Conservation (phyloP, 64 coral and sea anemone species). For the Actinia tenebrosa region DNA sequence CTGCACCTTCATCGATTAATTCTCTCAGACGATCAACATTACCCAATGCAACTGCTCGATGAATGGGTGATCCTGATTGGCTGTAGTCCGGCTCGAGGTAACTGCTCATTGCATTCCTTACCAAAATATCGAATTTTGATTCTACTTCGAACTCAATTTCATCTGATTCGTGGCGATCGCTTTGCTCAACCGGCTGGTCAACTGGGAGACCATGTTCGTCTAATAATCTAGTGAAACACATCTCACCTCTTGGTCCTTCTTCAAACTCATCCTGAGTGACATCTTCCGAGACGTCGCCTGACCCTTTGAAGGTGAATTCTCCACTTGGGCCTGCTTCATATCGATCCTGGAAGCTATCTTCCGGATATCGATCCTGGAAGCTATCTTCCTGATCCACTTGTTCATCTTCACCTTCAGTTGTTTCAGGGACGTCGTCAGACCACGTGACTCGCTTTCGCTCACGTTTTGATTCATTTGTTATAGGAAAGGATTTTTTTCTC, state of each 20-base stretch:
- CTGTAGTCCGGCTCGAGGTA: constrained; percentile 18
- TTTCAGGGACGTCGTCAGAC: neutral
- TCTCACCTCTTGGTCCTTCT: neutral
- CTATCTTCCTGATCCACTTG: neutral
- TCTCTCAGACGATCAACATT: constrained; percentile 8
- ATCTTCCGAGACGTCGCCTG: neutral
- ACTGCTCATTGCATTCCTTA: constrained; percentile 6
- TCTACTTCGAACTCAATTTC: neutral
- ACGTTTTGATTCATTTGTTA: neutral
- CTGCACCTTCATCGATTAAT: constrained; percentile 29
- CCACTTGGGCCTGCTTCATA: neutral
- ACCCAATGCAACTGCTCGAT: constrained; percentile 30
- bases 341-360: neutral
- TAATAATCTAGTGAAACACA: neutral
- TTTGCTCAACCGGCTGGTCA: neutral
- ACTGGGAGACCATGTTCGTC: neutral
- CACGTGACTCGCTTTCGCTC: neutral
- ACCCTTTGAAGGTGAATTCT: neutral
- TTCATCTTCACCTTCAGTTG: neutral
- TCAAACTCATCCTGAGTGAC: neutral
- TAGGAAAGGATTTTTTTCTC: neutral
- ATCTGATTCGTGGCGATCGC: neutral
- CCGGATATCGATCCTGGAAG: neutral
- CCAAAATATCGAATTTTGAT: neutral
- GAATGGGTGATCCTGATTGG: constrained; percentile 28